These are phyloP conservation scores for Clytia hemisphaerica DNA, from an alignment of 30 jellyfish, hydroid and myxozoan species.

Conservation along the genomic window DNA sequence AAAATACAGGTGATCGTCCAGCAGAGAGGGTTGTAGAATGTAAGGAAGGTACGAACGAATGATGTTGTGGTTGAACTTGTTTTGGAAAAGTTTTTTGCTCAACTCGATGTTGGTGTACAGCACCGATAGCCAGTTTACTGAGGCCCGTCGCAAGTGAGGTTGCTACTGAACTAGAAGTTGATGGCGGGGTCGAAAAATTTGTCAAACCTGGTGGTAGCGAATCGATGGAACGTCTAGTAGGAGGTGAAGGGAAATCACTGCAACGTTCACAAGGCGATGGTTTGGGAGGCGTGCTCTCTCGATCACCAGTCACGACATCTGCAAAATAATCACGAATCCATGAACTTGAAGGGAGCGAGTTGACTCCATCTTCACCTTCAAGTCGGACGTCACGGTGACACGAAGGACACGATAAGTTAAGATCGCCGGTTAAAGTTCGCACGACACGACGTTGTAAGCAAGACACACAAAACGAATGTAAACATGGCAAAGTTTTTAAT, in stretches of 20 bases:
- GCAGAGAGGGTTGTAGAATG: slow-evolving; percentile 12
- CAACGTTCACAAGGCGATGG: too few species aligned
- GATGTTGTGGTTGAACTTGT: slow-evolving; percentile 40
- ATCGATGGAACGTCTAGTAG: too few species aligned
- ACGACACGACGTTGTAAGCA: slow-evolving; percentile 74
- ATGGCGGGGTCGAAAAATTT: slow-evolving; percentile 10
- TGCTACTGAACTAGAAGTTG: slow-evolving; percentile 23
- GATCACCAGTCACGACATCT: slow-evolving; percentile 61
- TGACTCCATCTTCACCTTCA: slow-evolving; percentile 62
- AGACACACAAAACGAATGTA: slow-evolving; percentile 76
- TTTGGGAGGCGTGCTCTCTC: too few species aligned
- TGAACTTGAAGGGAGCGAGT: slow-evolving; percentile 87
- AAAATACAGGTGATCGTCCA: slow-evolving; percentile 37
- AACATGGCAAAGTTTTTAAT: slow-evolving; percentile 86
- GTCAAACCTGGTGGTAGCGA: slow-evolving; percentile 11
- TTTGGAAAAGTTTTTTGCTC: slow-evolving; percentile 38
- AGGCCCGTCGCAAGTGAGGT: slow-evolving; percentile 11
- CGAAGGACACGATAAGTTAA: slow-evolving; percentile 71
- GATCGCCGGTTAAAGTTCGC: slow-evolving; percentile 59
- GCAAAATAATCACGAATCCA: slow-evolving; percentile 84
- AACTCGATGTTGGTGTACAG: slow-evolving; percentile 13
- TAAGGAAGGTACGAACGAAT: slow-evolving; percentile 18
- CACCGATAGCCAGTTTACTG: slow-evolving; percentile 25
- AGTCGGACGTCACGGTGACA: slow-evolving; percentile 83
- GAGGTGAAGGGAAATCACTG: too few species aligned